Conservation (phyloP, 2,113 vertebrate genomes). For the Butorides virescens region DNA sequence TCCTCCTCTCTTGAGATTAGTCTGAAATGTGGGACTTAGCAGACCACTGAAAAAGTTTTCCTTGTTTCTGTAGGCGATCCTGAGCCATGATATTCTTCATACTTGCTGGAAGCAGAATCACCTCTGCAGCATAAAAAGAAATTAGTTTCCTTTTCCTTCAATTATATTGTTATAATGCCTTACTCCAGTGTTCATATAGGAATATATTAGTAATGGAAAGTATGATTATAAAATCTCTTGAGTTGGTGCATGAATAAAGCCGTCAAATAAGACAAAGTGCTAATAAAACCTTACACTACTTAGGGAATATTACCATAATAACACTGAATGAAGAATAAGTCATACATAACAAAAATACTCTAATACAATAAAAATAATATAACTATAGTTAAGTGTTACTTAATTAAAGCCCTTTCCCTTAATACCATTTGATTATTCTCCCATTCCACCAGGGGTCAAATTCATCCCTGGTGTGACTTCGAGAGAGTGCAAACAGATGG, state of each 20-base stretch:
- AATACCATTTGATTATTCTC: not conserved
- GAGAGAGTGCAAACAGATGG: not conserved
- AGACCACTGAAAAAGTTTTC: not conserved
- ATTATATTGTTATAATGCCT: not conserved
- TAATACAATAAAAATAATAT: not conserved
- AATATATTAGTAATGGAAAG: not conserved
- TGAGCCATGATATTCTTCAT: not conserved
- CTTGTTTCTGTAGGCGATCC: not conserved
- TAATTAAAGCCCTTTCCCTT: conserved; percentile 21
- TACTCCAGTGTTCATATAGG: not conserved
- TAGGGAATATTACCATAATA: not conserved
- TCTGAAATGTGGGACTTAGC: not conserved
- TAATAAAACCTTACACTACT: conserved; percentile 27
- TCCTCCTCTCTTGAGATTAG: not conserved
- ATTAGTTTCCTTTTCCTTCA: not conserved
- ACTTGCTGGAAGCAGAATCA: not conserved
- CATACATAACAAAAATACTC: conserved; percentile 1
- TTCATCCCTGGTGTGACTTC: not conserved
- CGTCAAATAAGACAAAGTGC: conserved; percentile 29
- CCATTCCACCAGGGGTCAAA: not conserved
- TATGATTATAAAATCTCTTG: conserved; percentile 18
- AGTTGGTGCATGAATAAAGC: conserved; percentile 27
- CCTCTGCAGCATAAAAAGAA: not conserved
- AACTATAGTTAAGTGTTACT: not conserved
- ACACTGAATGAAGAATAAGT: not conserved